A percentile compares a stretch with the other conserved stretches of the same genome.
Conservation (phyloP, 2,888 invertebrate genomes). For the Coremacera marginata region DNA sequence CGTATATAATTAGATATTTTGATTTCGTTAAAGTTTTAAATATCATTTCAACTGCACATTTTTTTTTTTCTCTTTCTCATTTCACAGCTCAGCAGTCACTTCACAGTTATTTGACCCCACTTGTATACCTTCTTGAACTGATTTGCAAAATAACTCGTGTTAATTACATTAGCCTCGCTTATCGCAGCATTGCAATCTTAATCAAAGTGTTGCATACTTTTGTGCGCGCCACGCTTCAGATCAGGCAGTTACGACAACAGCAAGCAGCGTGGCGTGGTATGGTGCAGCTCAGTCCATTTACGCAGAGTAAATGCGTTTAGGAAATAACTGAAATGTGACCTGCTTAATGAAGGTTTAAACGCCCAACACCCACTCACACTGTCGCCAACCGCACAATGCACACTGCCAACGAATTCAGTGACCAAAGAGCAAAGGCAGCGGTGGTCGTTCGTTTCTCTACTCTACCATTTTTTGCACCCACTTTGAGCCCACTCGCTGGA, state of each 20-base stretch:
- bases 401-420: background rate
- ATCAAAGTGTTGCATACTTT: constrained; percentile 41
- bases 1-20: too few relatives aligned
- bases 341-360: constrained; percentile 48
- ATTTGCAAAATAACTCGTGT: constrained; percentile 15
- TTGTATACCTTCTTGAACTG: background rate
- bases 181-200: constrained; percentile 37
- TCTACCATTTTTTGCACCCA: background rate
- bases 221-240: background rate
- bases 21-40: background rate
- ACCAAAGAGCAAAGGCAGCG: background rate
- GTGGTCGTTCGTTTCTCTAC: background rate
- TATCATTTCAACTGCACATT: constrained; percentile 32
- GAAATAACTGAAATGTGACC: constrained; percentile 56
- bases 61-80: background rate
- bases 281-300: constrained; percentile 26
- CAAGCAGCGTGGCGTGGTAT: background rate
- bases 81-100: background rate
- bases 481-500: background rate
- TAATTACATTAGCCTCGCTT: constrained; percentile 33
- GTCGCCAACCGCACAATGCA: background rate
- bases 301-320: constrained; percentile 55
- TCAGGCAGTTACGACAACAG: background rate
- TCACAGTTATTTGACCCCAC: background rate
- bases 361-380: constrained; percentile 2